phyloP scores from a whole-genome alignment of 2,888 invertebrate genomes.

The Caradrina kadenii region DNA sequence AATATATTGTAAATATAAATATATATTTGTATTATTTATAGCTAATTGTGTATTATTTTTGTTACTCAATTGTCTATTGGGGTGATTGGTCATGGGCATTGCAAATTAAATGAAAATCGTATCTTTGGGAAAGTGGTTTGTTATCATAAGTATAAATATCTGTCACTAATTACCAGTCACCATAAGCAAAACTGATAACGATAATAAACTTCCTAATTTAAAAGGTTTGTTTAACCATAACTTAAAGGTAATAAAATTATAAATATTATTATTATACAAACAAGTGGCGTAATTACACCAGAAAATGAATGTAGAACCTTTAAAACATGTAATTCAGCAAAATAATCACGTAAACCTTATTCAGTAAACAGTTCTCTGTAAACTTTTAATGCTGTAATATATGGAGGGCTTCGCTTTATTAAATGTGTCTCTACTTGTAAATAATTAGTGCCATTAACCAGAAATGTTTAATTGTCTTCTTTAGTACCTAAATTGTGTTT shows the following conservation, averaged over 20 bases:
- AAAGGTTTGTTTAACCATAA: slow-evolving; percentile 20
- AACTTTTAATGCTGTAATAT: slow-evolving; percentile 7
- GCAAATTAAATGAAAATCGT: too few relatives aligned
- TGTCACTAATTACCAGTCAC: too few relatives aligned
- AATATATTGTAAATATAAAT: too few relatives aligned
- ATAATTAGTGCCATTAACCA: slow-evolving; percentile 8
- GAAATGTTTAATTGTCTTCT: slow-evolving; percentile 8
- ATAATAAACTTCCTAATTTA: slow-evolving; percentile 17
- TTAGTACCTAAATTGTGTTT: neutral
- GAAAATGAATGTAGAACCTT: slow-evolving; percentile 18
- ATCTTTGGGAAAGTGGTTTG: too few relatives aligned
- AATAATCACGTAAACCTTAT: slow-evolving; percentile 12
- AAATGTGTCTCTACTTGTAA: slow-evolving; percentile 14
- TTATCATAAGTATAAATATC: too few relatives aligned
- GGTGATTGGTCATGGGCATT: too few relatives aligned
- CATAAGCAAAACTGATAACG: neutral
- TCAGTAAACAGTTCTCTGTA: slow-evolving; percentile 4
- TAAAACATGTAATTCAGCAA: slow-evolving; percentile 14
- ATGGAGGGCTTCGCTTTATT: slow-evolving; percentile 6
- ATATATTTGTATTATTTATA: too few relatives aligned
- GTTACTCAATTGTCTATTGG: too few relatives aligned
- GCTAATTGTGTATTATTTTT: too few relatives aligned
- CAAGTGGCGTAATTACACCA: slow-evolving; percentile 4
- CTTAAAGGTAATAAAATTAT: too few relatives aligned
- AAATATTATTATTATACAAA: slow-evolving; percentile 22